Base-by-base conservation (phyloP, 2,113 vertebrate genomes). In the Dipodomys stephensi region DNA sequence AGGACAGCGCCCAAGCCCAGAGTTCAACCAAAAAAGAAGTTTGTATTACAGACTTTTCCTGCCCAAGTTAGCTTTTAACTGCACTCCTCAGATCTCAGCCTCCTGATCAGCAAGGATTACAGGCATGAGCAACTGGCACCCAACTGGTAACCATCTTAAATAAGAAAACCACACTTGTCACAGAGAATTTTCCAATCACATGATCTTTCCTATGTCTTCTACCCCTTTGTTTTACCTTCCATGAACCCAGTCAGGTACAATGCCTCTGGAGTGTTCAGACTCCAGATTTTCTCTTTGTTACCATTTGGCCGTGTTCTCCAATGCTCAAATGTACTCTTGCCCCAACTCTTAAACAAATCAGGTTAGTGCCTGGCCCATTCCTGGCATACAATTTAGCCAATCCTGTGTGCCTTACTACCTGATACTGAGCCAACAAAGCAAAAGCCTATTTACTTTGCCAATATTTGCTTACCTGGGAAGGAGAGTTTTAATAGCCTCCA, bases 391-490 rank as follows among this genome's bases (percentile, higher is more conserved):
- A 73, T 90, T 87, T 68, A 1, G 83, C 71, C 80, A 28, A 83
- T 80, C 81, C 74, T 87, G 91, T 95, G 46, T 83, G 44, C 62
- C 39, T 81, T 89, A 87, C 80, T 91, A 96, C 67, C 81, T 96
- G 96, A 97, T 79, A 28, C 22, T 69, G 46, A 83, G 83, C 68
- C 84, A 97, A 96, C 67, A 85, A 62, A 71, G 18, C 53, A 49
- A 79, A 16, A 78, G 73, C 86, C 71, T 90, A 71, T 93, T 95
- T 87, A 79, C 86, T 93, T 19, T 39, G 92, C 90, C 96, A 97
- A 93, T 98, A 96, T 98, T 98, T 98, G 96, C 96, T 90, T 76
- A 78, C 4, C 46, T 39, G 12, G 11, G 95, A 67, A 92, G 91
- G 94, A 90, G 39, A 91, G 35, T 87, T 79, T 92, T 73, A 89